Evolutionary conservation across 2,888 invertebrate genomes (phyloP).

Genomic region (Diarsia rubi): DNA sequence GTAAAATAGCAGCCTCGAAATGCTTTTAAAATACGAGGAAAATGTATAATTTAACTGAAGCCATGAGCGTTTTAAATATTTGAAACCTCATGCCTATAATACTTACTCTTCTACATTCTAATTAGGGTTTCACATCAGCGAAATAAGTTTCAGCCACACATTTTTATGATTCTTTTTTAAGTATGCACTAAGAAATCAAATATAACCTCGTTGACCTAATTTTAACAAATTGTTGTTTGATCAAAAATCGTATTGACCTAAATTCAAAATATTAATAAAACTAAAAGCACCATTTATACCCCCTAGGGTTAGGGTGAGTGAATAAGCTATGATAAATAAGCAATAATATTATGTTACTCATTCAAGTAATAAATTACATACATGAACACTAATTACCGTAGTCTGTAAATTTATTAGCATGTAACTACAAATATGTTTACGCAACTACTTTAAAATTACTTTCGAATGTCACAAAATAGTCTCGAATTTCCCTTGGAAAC

Average conservation of each 20-base stretch:
- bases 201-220: not conserved
- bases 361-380: not conserved
- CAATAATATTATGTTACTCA: not conserved
- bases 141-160: not conserved
- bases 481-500: not conserved
- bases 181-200: not conserved
- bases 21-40: not conserved
- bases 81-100: not conserved
- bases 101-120: not conserved
- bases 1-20: not conserved
- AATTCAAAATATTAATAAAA: conserved; percentile 23
- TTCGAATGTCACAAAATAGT: not conserved
- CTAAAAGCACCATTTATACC: conserved; percentile 6
- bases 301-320: not conserved
- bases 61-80: not conserved
- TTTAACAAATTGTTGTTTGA: conserved; percentile 3
- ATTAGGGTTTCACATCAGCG: not conserved
- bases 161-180: not conserved
- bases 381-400: conserved; percentile 5
- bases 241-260: conserved; percentile 13
- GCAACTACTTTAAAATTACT: conserved; percentile 36
- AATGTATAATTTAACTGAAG: not conserved
- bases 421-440: conserved; percentile 27
- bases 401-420: conserved; percentile 18
- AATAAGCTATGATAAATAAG: not conserved